Conservation (phyloP, 2,888 invertebrate genomes). For the Zygaena filipendulae region DNA sequence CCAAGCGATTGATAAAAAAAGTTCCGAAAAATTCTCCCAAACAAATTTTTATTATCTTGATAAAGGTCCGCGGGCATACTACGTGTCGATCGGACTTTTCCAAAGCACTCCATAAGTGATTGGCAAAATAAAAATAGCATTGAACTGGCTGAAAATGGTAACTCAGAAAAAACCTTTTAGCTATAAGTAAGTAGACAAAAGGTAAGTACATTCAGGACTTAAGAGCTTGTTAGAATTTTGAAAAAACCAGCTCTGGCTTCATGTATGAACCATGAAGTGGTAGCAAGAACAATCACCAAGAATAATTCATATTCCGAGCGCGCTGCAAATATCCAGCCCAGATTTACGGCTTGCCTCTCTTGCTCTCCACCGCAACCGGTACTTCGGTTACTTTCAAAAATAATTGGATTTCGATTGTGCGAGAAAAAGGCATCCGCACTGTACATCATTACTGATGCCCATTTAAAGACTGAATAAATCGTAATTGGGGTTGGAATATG, state of each 20-base stretch:
- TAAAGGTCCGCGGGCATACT: constrained; percentile 35
- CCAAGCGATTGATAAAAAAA: constrained; percentile 64
- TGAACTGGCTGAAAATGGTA: too few species aligned
- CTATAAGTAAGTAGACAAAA: too few species aligned
- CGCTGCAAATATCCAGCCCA: constrained; percentile 57
- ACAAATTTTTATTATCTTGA: constrained; percentile 56
- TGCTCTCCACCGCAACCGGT: constrained; percentile 31
- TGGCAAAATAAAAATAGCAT: too few species aligned
- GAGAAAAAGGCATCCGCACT: constrained; percentile 43
- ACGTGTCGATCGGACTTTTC: constrained; percentile 28
- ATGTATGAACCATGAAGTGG: constrained; percentile 67
- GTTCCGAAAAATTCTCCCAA: constrained; percentile 53
- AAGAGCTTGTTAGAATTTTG: too few species aligned
- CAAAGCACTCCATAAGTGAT: too few species aligned
- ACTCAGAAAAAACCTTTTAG: too few species aligned
- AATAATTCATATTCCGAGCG: constrained; percentile 68
- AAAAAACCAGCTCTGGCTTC: constrained; percentile 66
- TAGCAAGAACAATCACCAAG: constrained; percentile 60
- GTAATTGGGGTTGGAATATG: constrained; percentile 53
- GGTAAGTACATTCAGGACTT: too few species aligned
- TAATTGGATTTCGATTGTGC: constrained; percentile 65
- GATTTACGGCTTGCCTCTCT: constrained; percentile 53
- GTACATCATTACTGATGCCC: constrained; percentile 60
- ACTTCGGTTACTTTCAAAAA: constrained; percentile 57
- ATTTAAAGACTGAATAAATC: constrained; percentile 55